Percentiles rank a stretch among this genome's conserved stretches.
phyloP scores from a whole-genome alignment of 2,797 vertebrate genomes.

The Pteronotus mesoamericanus region DNA sequence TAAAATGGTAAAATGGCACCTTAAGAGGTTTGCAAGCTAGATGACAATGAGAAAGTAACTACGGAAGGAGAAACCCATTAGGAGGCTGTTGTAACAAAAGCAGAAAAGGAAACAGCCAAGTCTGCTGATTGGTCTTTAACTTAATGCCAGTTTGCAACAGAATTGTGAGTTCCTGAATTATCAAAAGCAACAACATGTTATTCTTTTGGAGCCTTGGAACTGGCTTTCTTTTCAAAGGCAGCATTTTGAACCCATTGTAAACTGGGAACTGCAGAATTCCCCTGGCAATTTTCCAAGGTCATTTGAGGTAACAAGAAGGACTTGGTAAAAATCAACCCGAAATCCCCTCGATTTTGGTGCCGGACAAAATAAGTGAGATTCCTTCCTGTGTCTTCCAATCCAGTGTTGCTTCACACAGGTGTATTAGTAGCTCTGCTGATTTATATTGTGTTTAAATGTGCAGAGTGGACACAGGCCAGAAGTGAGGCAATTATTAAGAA shows the following conservation, averaged over 20 bases:
- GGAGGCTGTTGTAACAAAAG: neutral
- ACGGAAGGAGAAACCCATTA: conserved; percentile 1
- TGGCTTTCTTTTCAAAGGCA: conserved; percentile 34
- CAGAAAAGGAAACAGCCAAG: neutral
- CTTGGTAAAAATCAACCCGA: neutral
- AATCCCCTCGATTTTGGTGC: neutral
- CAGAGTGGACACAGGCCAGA: neutral
- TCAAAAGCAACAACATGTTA: conserved; percentile 45
- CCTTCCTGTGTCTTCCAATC: neutral
- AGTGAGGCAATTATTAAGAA: neutral
- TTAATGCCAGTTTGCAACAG: conserved; percentile 29
- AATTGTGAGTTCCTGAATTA: conserved; percentile 48
- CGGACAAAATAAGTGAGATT: neutral
- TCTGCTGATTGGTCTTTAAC: conserved; percentile 35
- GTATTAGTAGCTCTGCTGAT: neutral
- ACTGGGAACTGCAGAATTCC: conserved; percentile 8
- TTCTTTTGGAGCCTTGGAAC: conserved; percentile 33
- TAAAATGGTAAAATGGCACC: neutral
- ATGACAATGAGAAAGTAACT: neutral
- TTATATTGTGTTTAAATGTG: neutral
- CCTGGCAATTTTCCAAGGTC: conserved; percentile 7
- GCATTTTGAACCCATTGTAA: neutral
- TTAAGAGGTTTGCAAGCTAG: neutral
- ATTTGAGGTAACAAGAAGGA: neutral
- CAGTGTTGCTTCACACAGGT: neutral